phyloP scores from a whole-genome alignment of 2,113 vertebrate species.

The Ptychochromis oligacanthus region DNA sequence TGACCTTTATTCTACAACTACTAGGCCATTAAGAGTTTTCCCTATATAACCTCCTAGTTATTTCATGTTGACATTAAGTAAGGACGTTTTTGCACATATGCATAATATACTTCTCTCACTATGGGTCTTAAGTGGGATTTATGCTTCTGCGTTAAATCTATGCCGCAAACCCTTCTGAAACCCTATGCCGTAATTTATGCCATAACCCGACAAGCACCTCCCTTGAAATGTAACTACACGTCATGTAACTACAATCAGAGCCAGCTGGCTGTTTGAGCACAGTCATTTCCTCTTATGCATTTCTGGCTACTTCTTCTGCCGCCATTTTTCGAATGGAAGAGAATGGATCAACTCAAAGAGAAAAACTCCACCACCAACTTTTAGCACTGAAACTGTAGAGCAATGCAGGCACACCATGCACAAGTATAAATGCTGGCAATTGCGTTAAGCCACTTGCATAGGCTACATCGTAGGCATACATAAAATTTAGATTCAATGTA shows the following conservation, averaged over 20 bases:
- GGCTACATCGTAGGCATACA: too few species aligned
- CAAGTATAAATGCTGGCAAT: neutral
- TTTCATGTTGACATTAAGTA: neutral
- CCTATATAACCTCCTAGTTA: neutral
- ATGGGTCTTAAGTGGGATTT: neutral
- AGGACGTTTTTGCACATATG: neutral
- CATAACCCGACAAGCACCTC: too few species aligned
- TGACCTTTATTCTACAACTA: neutral
- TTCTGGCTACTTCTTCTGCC: too few species aligned
- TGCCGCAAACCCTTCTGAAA: neutral
- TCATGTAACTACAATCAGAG: too few species aligned
- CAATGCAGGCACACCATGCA: neutral
- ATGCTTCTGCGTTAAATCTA: neutral
- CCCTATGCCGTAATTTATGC: neutral
- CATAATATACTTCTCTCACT: neutral
- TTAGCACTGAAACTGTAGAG: neutral
- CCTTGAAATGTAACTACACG: too few species aligned
- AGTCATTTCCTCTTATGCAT: too few species aligned
- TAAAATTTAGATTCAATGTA: neutral
- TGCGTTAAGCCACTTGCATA: neutral
- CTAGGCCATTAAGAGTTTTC: neutral
- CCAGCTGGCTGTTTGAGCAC: too few species aligned
- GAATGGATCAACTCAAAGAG: neutral
- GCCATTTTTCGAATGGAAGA: rapidly evolving
- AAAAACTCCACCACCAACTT: neutral